Evolutionary conservation across 2,113 vertebrate species (phyloP), one percentile per base, ranked within the genome.

Genomic region (Strix aluco): DNA sequence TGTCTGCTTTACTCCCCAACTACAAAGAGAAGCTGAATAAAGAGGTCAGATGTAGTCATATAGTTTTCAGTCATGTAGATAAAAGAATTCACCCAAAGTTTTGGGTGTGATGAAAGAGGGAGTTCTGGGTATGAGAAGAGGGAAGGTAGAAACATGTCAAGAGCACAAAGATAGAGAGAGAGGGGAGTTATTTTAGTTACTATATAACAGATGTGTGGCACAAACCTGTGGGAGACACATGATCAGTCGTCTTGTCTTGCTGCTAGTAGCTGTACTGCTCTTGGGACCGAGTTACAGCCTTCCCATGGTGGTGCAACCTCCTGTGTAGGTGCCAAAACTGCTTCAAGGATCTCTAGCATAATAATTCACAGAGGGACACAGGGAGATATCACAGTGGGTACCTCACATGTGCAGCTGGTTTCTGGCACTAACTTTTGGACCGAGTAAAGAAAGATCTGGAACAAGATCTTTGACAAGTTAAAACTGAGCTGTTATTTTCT

Each of bases 211-310:
- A 36, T 59, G 5, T 16, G 4, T 86, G 27, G 25, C 46, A 80
- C 34, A 81, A 32, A 65, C 22, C 17, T 36, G 12, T 27, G 22
- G n/a, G 13, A 77, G 38, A 32, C 51, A 7, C 26, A 5, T 34
- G 19, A n/a, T 21, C 42, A n/a, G 6, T 27, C 10, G 1, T 27
- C 1, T 0, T 5, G 17, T 22, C 16, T 88, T 7, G 0, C 79
- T 95, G 54, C 52, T 70, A 67, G 78, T 14, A n/a, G 46, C 36
- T 2, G 0, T 46, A 22, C 10, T 65, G 34, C 15, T 69, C 19
- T n/a, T 65, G 79, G 29, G 67, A 69, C 21, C 1, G 1, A 71
- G 36, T 3, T 57, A 34, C 36, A 75, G 18, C 25, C 51, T 54
- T 65, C 69, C 58, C 4, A 6, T 2, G 17, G 6, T 32, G 34